Percentiles rank a stretch among this genome's conserved stretches.
Conservation (phyloP, 2,113 vertebrate species). For the Melanocharis versteri region DNA sequence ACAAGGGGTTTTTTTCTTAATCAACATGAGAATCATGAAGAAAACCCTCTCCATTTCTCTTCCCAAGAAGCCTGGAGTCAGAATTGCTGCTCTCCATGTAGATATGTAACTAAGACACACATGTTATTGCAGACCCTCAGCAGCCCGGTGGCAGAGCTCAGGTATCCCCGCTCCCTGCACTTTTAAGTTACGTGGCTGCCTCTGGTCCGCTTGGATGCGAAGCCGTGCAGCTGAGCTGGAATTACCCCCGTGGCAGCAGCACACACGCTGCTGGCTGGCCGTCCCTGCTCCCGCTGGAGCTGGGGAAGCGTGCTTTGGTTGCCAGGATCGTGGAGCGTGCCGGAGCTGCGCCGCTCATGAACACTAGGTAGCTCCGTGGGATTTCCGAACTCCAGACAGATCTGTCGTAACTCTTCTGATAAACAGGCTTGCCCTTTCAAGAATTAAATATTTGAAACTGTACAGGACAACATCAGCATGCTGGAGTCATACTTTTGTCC, state of each 20-base stretch:
- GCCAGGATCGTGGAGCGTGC: not conserved
- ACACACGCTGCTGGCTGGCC: not conserved
- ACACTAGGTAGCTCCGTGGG: not conserved
- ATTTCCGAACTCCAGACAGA: not conserved
- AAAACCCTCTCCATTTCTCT: not conserved
- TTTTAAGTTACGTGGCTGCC: not conserved
- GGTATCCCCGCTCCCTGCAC: not conserved
- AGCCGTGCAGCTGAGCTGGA: not conserved
- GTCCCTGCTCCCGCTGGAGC: not conserved
- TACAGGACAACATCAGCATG: not conserved
- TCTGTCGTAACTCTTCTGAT: not conserved
- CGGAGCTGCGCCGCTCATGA: not conserved
- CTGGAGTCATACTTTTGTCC: not conserved
- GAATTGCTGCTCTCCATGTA: not conserved
- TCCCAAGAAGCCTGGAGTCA: not conserved
- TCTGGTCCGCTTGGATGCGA: not conserved
- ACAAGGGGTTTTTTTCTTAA: not conserved
- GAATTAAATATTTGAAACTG: not conserved
- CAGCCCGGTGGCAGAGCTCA: not conserved
- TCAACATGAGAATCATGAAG: not conserved
- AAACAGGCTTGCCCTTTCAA: not conserved
- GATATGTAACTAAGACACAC: not conserved
- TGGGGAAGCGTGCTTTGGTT: not conserved
- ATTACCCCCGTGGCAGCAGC: not conserved
- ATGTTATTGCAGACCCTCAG: not conserved